phyloP scores from a whole-genome alignment of 1,140 invertebrate genomes.

The Drosophila saltans region DNA sequence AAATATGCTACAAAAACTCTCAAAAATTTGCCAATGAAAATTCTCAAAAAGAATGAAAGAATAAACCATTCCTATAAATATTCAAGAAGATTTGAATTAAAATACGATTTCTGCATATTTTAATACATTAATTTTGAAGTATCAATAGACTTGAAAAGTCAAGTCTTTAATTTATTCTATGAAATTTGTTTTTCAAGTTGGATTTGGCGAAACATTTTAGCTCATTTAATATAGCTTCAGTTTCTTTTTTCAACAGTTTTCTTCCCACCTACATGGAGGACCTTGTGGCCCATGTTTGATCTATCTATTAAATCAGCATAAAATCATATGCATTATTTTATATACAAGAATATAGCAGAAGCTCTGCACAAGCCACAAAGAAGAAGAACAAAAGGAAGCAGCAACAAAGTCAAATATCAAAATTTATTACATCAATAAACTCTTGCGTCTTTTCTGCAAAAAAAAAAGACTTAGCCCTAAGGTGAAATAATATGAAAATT shows the following conservation, averaged over 20 bases:
- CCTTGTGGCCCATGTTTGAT: constrained; percentile 11
- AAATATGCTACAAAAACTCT: not conserved
- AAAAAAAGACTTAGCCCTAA: constrained; percentile 42
- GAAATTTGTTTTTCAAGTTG: no score
- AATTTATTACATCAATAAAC: constrained; percentile 75
- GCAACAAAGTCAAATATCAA: constrained; percentile 57
- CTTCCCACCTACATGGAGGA: constrained; percentile 28
- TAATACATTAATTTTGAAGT: constrained; percentile 45
- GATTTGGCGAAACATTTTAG: no score
- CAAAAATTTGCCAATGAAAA: no score
- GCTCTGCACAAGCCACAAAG: constrained; percentile 33
- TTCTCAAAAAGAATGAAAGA: no score
- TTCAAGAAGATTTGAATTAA: no score
- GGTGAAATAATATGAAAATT: constrained; percentile 74
- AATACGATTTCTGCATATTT: constrained; percentile 57
- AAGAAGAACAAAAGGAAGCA: constrained; percentile 61
- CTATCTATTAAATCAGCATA: constrained; percentile 72
- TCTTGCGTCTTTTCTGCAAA: constrained; percentile 26
- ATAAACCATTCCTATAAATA: no score
- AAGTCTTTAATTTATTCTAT: no score
- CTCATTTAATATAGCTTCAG: constrained; percentile 69
- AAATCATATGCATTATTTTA: constrained; percentile 43
- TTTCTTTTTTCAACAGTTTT: constrained; percentile 63
- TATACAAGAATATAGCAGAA: constrained; percentile 12
- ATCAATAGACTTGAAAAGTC: no score